Conservation (phyloP, 2,888 invertebrate species). For the Falcaria lacertinaria region DNA sequence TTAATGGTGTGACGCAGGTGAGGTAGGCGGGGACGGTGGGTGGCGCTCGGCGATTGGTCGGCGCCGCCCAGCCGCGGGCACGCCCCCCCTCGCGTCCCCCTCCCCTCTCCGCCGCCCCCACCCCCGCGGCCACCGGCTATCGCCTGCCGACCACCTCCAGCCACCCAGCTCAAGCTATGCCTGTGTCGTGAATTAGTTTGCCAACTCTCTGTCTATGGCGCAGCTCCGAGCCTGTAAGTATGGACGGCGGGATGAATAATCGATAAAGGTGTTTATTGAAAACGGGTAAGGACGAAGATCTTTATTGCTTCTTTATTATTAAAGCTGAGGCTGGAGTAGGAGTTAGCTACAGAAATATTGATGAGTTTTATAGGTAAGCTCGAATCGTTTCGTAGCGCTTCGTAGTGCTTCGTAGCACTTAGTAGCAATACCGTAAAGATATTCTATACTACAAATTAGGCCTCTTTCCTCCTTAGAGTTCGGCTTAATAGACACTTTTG, state of each 20-base stretch:
- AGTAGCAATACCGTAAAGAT: background rate
- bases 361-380: background rate
- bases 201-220: conserved; percentile 79
- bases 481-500: no score
- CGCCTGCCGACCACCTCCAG: conserved; percentile 69
- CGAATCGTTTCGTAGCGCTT: background rate
- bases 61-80: conserved; percentile 70
- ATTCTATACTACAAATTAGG: background rate
- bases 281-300: conserved; percentile 75
- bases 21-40: conserved; percentile 74
- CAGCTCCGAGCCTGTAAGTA: conserved; percentile 75
- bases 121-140: conserved; percentile 69
- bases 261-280: conserved; percentile 80
- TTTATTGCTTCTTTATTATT: conserved; percentile 78
- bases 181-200: conserved; percentile 80
- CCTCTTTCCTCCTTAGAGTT: no score
- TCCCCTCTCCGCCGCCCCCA: conserved; percentile 31
- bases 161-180: conserved; percentile 74
- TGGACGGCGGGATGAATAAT: conserved; percentile 77
- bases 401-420: background rate
- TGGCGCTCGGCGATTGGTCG: conserved; percentile 71
- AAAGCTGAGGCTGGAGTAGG: conserved; percentile 46
- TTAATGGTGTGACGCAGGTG: conserved; percentile 78
- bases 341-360: conserved; percentile 3
- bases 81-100: conserved; percentile 53